These are phyloP conservation scores for Lithobius niger DNA, from an alignment of 1,140 invertebrate genomes.

Conservation along the genomic window DNA sequence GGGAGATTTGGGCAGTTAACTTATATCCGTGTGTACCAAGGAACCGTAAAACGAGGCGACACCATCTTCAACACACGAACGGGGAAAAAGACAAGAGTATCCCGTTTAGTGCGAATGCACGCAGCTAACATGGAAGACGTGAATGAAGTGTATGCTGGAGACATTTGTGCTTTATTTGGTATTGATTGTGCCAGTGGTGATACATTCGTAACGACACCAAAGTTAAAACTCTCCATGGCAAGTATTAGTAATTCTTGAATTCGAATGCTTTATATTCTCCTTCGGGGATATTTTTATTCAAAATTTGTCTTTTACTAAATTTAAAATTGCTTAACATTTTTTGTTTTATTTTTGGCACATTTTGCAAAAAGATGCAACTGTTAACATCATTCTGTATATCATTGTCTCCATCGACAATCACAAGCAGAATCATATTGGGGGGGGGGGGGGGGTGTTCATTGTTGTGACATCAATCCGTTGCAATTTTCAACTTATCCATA, in stretches of 20 bases:
- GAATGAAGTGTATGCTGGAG: slow-evolving; percentile 79
- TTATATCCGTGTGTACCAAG: slow-evolving; percentile 96
- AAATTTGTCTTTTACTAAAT: not conserved
- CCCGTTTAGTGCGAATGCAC: slow-evolving; percentile 82
- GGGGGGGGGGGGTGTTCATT: too few species aligned
- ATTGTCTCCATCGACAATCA: too few species aligned
- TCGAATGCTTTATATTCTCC: not conserved
- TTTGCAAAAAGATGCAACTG: too few species aligned
- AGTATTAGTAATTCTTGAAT: slow-evolving; percentile 16
- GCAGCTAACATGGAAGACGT: slow-evolving; percentile 97
- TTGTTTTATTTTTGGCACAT: too few species aligned
- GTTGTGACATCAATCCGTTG: too few species aligned
- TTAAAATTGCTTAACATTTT: not conserved
- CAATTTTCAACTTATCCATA: too few species aligned
- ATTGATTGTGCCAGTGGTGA: slow-evolving; percentile 99
- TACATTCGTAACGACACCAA: slow-evolving; percentile 77
- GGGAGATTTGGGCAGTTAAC: slow-evolving; percentile 95
- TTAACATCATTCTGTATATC: too few species aligned
- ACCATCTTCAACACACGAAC: slow-evolving; percentile 80
- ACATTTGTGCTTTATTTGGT: slow-evolving; percentile 96
- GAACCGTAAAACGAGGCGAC: slow-evolving; percentile 72
- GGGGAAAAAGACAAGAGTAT: slow-evolving; percentile 62
- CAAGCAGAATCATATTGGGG: too few species aligned
- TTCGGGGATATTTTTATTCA: not conserved
- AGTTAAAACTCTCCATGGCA: slow-evolving; percentile 67